Evolutionary conservation across 2,113 vertebrate genomes (phyloP).

Genomic region (Mesitornis unicolor): DNA sequence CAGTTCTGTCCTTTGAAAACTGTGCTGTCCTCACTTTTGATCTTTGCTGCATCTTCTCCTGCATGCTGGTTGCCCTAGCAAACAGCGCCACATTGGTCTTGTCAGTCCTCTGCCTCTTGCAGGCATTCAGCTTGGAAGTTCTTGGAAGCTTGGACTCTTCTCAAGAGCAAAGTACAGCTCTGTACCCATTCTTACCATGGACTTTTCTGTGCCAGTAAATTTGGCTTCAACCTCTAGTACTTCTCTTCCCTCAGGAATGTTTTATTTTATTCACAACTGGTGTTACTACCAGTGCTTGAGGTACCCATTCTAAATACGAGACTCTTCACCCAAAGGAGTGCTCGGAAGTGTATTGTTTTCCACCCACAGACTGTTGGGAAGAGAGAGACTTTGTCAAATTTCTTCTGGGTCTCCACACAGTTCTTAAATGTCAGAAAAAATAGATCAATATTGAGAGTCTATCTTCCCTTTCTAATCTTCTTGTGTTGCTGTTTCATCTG

Average conservation of each 20-base stretch:
- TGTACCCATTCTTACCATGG: background rate
- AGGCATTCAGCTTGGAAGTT: background rate
- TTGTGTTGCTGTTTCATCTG: background rate
- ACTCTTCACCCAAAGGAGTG: background rate
- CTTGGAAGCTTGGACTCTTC: background rate
- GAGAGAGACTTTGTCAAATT: background rate
- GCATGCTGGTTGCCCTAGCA: background rate
- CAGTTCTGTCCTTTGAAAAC: background rate
- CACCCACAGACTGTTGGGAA: background rate
- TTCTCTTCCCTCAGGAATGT: background rate
- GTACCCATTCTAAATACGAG: background rate
- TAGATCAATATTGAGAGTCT: background rate
- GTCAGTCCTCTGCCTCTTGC: background rate
- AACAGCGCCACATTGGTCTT: background rate
- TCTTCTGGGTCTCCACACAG: background rate
- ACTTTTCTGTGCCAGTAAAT: background rate
- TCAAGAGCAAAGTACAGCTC: background rate
- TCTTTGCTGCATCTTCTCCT: background rate
- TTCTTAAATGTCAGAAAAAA: background rate
- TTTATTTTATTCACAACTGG: background rate
- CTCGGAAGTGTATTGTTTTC: background rate
- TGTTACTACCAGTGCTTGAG: fast-evolving
- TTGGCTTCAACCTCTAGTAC: background rate
- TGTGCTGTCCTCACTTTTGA: fast-evolving
- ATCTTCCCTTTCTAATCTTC: background rate